Percentiles rank a stretch among this genome's conserved stretches.
These are phyloP conservation scores for Holothuria leucospilota DNA, from an alignment of 53 echinoderm and acorn worm genomes.

Conservation along the genomic window DNA sequence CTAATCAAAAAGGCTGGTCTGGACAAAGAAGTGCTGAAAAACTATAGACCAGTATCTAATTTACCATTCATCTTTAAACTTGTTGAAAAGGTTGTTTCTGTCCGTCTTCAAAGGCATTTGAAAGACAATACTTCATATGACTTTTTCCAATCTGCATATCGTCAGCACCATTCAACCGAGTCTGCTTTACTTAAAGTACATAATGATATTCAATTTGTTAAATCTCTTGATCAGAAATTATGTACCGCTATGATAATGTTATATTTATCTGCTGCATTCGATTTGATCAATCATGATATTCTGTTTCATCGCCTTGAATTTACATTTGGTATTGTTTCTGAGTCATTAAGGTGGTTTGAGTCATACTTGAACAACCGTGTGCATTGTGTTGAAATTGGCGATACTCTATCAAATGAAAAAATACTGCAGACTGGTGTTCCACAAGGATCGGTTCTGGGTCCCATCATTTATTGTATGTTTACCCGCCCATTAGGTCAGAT, in stretches of 20 bases:
- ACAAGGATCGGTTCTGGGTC: slow-evolving; percentile 33
- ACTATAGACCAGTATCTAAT: slow-evolving; percentile 34
- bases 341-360: slow-evolving; percentile 18
- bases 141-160: slow-evolving; percentile 38
- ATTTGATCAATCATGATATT: slow-evolving; percentile 24
- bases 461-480: not conserved
- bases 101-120: slow-evolving; percentile 10
- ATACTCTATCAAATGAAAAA: slow-evolving; percentile 9
- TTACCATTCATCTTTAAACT: slow-evolving; percentile 32
- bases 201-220: not conserved
- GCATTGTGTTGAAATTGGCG: slow-evolving; percentile 13
- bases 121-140: slow-evolving; percentile 34
- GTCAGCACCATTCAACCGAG: slow-evolving; percentile 23
- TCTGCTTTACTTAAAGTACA: slow-evolving; percentile 19
- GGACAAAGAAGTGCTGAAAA: slow-evolving; percentile 14
- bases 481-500: too few relatives aligned
- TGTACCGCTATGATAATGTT: slow-evolving; percentile 25
- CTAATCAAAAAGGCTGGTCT: slow-evolving; percentile 27
- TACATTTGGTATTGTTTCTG: slow-evolving; percentile 29
- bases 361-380: slow-evolving; percentile 17
- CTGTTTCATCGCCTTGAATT: slow-evolving; percentile 29
- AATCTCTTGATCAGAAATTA: slow-evolving; percentile 17
- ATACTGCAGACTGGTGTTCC: not conserved
- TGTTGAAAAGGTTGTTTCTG: slow-evolving; percentile 15
- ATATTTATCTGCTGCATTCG: slow-evolving; percentile 21